Evolutionary conservation across 2,888 invertebrate genomes (phyloP).

Genomic region (Eurytoma adleriae): DNA sequence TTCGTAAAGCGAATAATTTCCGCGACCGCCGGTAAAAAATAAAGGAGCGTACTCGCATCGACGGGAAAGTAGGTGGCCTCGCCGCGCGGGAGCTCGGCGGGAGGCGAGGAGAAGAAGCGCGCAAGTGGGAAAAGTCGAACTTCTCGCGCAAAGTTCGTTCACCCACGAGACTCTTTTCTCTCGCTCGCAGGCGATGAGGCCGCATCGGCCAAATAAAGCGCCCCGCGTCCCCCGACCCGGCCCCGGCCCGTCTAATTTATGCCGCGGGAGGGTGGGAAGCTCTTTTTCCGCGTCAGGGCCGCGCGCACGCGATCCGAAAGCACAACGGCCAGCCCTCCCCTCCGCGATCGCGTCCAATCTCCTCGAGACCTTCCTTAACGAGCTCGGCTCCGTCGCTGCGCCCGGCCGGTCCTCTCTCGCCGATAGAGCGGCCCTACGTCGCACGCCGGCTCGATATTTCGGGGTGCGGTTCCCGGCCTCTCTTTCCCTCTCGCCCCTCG

Average conservation of each 20-base stretch:
- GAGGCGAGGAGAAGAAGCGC: conserved; percentile 38
- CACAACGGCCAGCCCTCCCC: conserved; percentile 3
- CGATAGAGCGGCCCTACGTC: conserved; percentile 39
- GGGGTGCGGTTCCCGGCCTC: conserved; percentile 72
- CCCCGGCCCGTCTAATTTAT: conserved; percentile 41
- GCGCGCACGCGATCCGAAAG: conserved; percentile 2
- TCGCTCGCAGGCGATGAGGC: too few species aligned
- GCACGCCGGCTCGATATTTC: conserved; percentile 73
- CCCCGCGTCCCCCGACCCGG: conserved; percentile 52
- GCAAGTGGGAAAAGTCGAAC: conserved; percentile 49
- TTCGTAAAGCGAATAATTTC: conserved; percentile 5
- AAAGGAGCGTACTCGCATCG: not conserved
- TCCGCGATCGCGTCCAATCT: conserved; percentile 45
- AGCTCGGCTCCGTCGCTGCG: conserved; percentile 43
- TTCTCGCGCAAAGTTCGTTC: conserved; percentile 49
- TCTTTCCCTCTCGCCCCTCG: not conserved
- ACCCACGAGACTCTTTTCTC: conserved; percentile 29
- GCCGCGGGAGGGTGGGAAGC: conserved; percentile 30
- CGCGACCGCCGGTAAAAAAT: not conserved
- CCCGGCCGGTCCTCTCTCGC: conserved; percentile 34
- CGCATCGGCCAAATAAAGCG: conserved; percentile 58
- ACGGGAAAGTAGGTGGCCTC: not conserved
- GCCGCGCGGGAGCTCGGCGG: not conserved
- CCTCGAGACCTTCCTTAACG: conserved; percentile 57
- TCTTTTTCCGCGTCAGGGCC: conserved; percentile 21